Evolutionary conservation across 2,113 vertebrate species (phyloP).

Genomic region (Mugil cephalus): DNA sequence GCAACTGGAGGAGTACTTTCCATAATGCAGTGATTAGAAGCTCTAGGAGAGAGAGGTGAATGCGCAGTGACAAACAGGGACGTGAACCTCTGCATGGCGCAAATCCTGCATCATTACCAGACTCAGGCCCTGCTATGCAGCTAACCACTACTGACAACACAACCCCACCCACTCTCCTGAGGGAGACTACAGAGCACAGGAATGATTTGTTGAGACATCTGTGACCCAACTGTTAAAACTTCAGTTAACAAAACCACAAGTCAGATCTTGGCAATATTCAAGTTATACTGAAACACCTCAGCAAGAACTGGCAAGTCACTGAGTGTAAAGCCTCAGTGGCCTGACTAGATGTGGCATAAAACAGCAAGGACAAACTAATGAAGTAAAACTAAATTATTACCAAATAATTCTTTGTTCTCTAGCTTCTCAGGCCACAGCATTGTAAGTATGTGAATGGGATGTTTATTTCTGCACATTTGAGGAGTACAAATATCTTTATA

Average conservation of each 20-base stretch:
- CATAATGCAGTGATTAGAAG: slow-evolving; percentile 47
- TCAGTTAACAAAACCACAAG: slow-evolving; percentile 5
- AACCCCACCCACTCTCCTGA: slow-evolving; percentile 12
- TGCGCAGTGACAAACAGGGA: slow-evolving; percentile 38
- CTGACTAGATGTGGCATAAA: too few relatives aligned
- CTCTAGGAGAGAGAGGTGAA: slow-evolving; percentile 39
- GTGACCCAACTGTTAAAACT: slow-evolving; percentile 37
- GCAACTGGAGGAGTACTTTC: slow-evolving; percentile 30
- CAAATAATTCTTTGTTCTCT: too few relatives aligned
- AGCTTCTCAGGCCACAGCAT: too few relatives aligned
- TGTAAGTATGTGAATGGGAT: not conserved
- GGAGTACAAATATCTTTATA: too few relatives aligned
- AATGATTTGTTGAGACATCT: slow-evolving; percentile 15
- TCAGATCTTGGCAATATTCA: slow-evolving; percentile 18
- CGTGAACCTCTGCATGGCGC: slow-evolving; percentile 59
- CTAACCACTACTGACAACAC: slow-evolving; percentile 31
- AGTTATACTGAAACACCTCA: slow-evolving; percentile 30
- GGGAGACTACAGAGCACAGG: slow-evolving; percentile 12
- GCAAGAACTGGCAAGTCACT: slow-evolving; percentile 27
- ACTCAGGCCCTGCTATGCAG: slow-evolving; percentile 60
- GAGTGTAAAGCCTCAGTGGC: slow-evolving; percentile 43
- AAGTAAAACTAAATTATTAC: too few relatives aligned
- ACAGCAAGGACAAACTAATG: too few relatives aligned
- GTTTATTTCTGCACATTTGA: not conserved
- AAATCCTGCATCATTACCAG: slow-evolving; percentile 19